Percentiles rank a stretch among this genome's conserved stretches.
Evolutionary conservation across 1,140 invertebrate species (phyloP).

Genomic region (Drosophila erecta): DNA sequence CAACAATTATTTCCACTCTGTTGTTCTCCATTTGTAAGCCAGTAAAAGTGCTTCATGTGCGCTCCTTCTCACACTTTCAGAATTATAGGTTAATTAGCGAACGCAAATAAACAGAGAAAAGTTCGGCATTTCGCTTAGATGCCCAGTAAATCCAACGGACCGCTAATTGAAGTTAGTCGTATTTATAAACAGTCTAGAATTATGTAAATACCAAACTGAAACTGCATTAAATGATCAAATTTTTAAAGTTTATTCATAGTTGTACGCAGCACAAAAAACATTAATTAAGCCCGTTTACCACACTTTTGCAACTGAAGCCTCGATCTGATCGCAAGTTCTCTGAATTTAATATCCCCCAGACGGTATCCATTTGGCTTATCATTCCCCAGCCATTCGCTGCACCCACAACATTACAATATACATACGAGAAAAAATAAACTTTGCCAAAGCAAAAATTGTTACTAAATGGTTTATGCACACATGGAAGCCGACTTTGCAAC

Average conservation of each 20-base stretch:
- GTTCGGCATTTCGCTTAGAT: conserved; percentile 24
- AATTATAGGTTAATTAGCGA: conserved; percentile 42
- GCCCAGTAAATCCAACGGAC: conserved; percentile 10
- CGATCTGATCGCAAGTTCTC: conserved; percentile 17
- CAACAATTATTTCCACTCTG: conserved; percentile 9
- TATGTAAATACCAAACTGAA: no score
- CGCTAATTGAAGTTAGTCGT: neutral
- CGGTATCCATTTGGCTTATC: conserved; percentile 30
- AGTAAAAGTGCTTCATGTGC: conserved; percentile 28
- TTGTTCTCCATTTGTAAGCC: conserved; percentile 1
- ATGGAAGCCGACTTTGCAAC: conserved; percentile 40
- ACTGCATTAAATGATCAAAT: no score
- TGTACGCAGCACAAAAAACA: neutral
- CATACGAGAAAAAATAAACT: conserved; percentile 46
- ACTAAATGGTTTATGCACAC: conserved; percentile 79
- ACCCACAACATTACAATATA: conserved; percentile 19
- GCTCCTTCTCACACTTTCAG: neutral
- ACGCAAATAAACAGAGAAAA: conserved; percentile 28
- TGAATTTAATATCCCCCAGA: conserved; percentile 23
- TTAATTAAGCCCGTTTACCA: neutral
- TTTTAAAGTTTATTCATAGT: no score
- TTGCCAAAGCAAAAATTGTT: conserved; percentile 73
- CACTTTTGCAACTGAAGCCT: conserved; percentile 4
- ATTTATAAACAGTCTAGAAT: no score
- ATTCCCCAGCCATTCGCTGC: neutral